These are phyloP conservation scores for Dynastes maya DNA, from an alignment of 2,888 invertebrate genomes.

Conservation along the genomic window DNA sequence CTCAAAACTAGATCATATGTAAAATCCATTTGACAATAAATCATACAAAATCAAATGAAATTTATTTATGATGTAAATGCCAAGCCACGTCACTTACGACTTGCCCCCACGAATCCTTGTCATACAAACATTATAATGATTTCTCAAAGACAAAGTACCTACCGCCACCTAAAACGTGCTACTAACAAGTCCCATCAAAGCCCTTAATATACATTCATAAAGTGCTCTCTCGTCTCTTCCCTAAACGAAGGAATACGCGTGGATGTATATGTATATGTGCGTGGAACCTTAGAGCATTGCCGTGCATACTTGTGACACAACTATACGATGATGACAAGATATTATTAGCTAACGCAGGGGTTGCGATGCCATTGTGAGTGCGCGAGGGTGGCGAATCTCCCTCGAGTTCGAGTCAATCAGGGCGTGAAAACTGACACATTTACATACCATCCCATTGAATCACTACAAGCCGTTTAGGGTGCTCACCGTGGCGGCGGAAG, in stretches of 20 bases:
- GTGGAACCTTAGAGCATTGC: neutral
- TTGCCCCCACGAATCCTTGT: no score
- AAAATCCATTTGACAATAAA: no score
- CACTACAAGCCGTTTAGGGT: constrained; percentile 59
- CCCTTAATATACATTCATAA: constrained; percentile 15
- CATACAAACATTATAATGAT: neutral
- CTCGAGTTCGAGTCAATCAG: constrained; percentile 65
- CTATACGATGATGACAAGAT: constrained; percentile 36
- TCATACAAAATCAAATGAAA: no score
- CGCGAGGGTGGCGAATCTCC: constrained; percentile 54
- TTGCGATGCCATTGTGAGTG: constrained; percentile 61
- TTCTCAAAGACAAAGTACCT: neutral
- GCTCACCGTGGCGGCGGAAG: constrained; percentile 31
- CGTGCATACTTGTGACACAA: constrained; percentile 13
- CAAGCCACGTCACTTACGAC: no score
- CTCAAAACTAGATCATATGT: no score
- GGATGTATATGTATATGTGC: neutral
- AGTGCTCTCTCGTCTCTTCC: neutral
- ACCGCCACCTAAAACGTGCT: neutral
- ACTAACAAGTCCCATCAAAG: constrained; percentile 40
- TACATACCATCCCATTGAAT: constrained; percentile 69
- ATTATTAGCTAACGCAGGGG: constrained; percentile 59
- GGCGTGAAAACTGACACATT: constrained; percentile 71
- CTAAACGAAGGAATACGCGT: neutral
- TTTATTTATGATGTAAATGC: no score